Percentiles rank a stretch among this genome's conserved stretches.
Evolutionary conservation across 2,888 invertebrate species (phyloP).

Genomic region (Trissoscelio sp.): DNA sequence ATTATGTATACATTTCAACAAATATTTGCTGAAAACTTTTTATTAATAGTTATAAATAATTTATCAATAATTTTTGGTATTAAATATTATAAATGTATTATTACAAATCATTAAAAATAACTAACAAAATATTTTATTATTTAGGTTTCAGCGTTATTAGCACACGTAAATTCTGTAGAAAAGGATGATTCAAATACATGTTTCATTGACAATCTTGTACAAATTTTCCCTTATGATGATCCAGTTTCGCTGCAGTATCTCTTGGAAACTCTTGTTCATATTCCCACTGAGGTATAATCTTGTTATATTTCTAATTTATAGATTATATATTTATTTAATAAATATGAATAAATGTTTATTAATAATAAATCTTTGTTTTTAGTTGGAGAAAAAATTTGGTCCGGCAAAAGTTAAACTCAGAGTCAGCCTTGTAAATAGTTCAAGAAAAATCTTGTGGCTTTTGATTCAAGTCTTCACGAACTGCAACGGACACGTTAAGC

Average conservation of each 20-base stretch:
- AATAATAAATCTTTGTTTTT: constrained; percentile 15
- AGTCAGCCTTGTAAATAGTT: constrained; percentile 74
- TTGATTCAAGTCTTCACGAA: constrained; percentile 79
- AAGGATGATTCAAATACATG: constrained; percentile 86
- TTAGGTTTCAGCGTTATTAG: constrained; percentile 92
- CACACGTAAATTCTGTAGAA: constrained; percentile 86
- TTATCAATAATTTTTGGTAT: too few species aligned
- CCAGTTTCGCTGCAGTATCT: constrained; percentile 87
- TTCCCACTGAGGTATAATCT: constrained; percentile 93
- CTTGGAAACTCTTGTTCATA: constrained; percentile 92
- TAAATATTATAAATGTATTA: too few species aligned
- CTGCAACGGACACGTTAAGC: constrained; percentile 72
- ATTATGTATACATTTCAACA: too few species aligned
- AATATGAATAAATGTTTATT: too few species aligned
- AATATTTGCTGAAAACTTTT: too few species aligned
- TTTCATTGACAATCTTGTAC: constrained; percentile 90
- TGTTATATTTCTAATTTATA: constrained; percentile 56
- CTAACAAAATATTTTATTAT: neutral
- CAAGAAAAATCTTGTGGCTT: constrained; percentile 78
- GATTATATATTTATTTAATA: too few species aligned
- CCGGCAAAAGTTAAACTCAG: constrained; percentile 69
- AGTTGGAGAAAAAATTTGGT: constrained; percentile 75
- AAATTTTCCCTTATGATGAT: constrained; percentile 86
- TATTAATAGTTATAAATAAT: too few species aligned
- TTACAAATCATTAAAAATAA: constrained; percentile 4